Percentiles rank a stretch among this genome's conserved stretches.
Evolutionary conservation across 2,888 invertebrate genomes (phyloP).

Genomic region (Epinotia brunnichana): DNA sequence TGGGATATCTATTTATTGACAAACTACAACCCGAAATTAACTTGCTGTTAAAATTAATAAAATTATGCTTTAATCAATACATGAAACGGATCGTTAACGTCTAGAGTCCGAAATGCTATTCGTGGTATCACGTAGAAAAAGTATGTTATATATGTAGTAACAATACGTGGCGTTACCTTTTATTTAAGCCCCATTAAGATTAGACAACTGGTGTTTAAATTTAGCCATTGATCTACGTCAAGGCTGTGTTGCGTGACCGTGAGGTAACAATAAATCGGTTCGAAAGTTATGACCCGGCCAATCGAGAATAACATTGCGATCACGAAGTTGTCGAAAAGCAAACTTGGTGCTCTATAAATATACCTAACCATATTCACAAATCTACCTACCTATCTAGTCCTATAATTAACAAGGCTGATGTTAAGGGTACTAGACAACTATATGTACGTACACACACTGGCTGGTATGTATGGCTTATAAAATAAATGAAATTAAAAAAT

Average conservation of each 20-base stretch:
- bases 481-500: no score
- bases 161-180: neutral
- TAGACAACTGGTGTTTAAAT: slow-evolving; percentile 11
- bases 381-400: neutral
- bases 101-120: no score
- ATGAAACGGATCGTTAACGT: no score
- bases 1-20: no score
- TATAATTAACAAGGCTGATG: neutral
- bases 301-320: slow-evolving; percentile 23
- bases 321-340: slow-evolving; percentile 23
- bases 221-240: slow-evolving; percentile 38
- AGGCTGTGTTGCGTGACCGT: slow-evolving; percentile 42
- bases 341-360: neutral
- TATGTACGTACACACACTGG: no score
- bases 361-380: no score
- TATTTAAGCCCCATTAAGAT: slow-evolving; percentile 16
- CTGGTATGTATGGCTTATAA: no score
- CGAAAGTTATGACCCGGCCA: slow-evolving; percentile 43
- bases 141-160: no score
- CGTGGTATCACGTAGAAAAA: no score
- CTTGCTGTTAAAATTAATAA: no score
- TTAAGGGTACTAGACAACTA: neutral
- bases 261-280: slow-evolving; percentile 44
- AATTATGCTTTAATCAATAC: no score
- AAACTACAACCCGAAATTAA: no score